Base-by-base conservation (phyloP, 2,113 vertebrate species). In the Perca flavescens region DNA sequence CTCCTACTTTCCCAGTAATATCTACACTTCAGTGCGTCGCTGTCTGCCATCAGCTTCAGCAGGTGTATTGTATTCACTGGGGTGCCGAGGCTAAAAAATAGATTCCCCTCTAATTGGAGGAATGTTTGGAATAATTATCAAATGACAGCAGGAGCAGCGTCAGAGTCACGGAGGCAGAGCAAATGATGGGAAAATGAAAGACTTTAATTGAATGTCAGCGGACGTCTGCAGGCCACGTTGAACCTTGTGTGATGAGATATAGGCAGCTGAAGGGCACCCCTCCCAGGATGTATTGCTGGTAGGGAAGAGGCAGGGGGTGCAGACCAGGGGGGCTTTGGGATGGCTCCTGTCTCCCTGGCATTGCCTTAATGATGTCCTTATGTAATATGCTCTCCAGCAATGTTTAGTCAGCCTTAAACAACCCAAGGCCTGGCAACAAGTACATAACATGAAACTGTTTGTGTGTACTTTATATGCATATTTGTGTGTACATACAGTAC, bases 131-230 rank as follows among this genome's bases (percentile, higher is more conserved):
- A 88, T 88, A 89, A 90, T 92, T 88, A 84, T 83, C 56, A 83
- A 80, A 86, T 67, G 81, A 86, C 89, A 92, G 86, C 86, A 63
- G 91, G 79, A 69, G 85, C 74, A 14, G 73, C n/a, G 2, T 56
- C 40, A n/a, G 66, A 88, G 75, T 72, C 79, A 74, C 15, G 0
- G 65, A 85, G 70, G 84, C 82, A 74, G 82, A 79, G 83, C 78
- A 73, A 86, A 89, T 78, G 46, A 88, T 79, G 80, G 73, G 49
- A 80, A 92, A 93, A 91, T 80, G 56, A 87, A 90, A 86, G 80
- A 40, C 66, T 91, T 80, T 89, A 91, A 88, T 89, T 92, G 87
- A 93, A 93, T 92, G 89, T 91, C 92, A 94, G 89, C 49, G 10
- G 84, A 86, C 87, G 64, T 83, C 89, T 83, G 70, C 66, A 68